These are phyloP conservation scores for Drosophila koepferae DNA, from an alignment of 2,888 invertebrate genomes.

Conservation along the genomic window DNA sequence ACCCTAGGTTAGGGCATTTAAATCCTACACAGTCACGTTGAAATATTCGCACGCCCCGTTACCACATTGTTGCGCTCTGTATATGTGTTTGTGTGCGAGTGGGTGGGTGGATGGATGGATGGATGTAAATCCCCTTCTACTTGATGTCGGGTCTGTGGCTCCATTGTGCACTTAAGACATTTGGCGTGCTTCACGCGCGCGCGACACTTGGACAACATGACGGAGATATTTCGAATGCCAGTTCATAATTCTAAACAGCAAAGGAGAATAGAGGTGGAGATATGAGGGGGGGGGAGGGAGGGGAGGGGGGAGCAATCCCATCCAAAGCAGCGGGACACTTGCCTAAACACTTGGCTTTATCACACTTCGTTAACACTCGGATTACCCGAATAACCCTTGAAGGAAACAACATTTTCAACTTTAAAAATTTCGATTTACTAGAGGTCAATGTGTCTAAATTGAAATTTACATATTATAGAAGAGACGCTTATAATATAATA, in stretches of 20 bases:
- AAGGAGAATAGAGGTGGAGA: not conserved
- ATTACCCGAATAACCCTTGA: not conserved
- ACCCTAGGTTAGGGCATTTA: conserved; percentile 33
- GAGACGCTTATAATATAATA: not conserved
- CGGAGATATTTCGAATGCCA: conserved; percentile 44
- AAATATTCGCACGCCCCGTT: conserved; percentile 67
- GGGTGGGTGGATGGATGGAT: not conserved
- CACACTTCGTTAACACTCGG: not conserved
- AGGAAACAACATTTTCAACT: not conserved
- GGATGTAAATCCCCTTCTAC: conserved; percentile 3
- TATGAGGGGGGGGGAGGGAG: no score
- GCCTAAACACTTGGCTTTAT: conserved; percentile 20
- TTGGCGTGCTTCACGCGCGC: conserved; percentile 33
- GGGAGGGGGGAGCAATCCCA: not conserved
- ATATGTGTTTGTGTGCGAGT: not conserved
- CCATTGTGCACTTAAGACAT: conserved; percentile 57
- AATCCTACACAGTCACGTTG: conserved; percentile 51
- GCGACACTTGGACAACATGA: conserved; percentile 44
- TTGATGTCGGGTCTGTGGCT: conserved; percentile 16
- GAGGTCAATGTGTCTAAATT: not conserved
- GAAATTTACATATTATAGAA: not conserved
- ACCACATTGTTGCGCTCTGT: conserved; percentile 34
- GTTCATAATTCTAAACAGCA: conserved; percentile 35
- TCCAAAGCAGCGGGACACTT: conserved; percentile 11
- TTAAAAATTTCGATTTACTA: not conserved